Evolutionary conservation across 2,797 vertebrate species (phyloP), one percentile per base, ranked within the genome.

Genomic region (Ctenochaetus hawaiiensis): DNA sequence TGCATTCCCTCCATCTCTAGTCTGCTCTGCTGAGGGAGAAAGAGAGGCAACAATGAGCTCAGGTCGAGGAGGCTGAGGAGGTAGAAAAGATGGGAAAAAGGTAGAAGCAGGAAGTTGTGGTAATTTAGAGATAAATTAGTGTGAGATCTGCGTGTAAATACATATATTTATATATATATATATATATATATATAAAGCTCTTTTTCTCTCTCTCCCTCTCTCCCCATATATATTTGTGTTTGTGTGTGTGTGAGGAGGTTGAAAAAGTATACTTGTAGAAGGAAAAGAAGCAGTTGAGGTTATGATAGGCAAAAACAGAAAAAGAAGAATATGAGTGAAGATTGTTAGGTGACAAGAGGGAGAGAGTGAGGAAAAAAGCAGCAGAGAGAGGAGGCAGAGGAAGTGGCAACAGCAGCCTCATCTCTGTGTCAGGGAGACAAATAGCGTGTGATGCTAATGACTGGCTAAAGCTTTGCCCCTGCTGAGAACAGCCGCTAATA

Each of bases 401-500:
- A 43, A 47, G 56, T 75, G 69, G 87, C 79, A 76, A 34, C 75
- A 65, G 74, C 85, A 75, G 72, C 82, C 70, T 81, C 82, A 65
- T 90, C 84, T 72, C 57, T 20, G 83, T 88, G 83, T 89, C 89
- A 87, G 60, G 71, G 71, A 93, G 89, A 93, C 91, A 91, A 94
- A 94, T 87, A 87, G 82, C 67, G 37, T 69, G 71, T 81, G 84
- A 93, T 91, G 92, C 87, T 94, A 93, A 94, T 94, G 91, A 93
- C 89, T 58, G 90, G 91, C 93, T 94, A 90, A 92, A 94, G 90
- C 91, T 88, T 78, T 78, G 86, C 89, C 90, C 93, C 93, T 30
- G 91, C 92, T 88, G 92, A 78, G 93, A 93, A 91, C 87, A 92
- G 87, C 84, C 85, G 63, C 86, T 92, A 94, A 95, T 92, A 87